Evolutionary conservation across 2,888 invertebrate genomes (phyloP).

Genomic region (Limnephilus auricula): DNA sequence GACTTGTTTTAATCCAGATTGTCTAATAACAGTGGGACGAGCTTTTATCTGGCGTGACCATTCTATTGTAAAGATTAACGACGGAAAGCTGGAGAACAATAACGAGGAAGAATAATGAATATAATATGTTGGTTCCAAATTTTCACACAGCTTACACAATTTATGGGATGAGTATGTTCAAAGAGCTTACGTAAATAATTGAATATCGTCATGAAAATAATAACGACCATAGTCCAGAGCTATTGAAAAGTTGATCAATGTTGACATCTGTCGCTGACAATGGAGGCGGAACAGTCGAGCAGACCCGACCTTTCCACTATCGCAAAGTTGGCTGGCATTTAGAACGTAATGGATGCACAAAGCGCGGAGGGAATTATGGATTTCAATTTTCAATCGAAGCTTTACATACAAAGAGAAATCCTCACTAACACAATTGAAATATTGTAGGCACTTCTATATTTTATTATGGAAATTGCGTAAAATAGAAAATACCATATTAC

Average conservation of each 20-base stretch:
- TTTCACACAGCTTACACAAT: neutral
- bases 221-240: neutral
- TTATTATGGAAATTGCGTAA: too few species aligned
- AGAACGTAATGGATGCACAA: neutral
- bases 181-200: neutral
- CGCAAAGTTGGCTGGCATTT: conserved; percentile 18
- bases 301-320: conserved; percentile 27
- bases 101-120: neutral
- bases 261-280: conserved; percentile 13
- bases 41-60: neutral
- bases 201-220: neutral
- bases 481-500: too few species aligned
- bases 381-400: neutral
- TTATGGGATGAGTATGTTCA: neutral
- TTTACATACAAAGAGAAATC: neutral
- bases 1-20: neutral
- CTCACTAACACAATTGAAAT: neutral
- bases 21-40: neutral
- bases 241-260: conserved; percentile 2
- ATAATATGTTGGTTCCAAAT: neutral
- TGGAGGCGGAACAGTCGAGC: conserved; percentile 8
- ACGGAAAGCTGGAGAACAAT: neutral
- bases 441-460: neutral
- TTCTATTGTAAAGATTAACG: neutral
- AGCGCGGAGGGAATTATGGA: neutral